phyloP scores from a whole-genome alignment of 2,113 vertebrate species.

The Tursiops truncatus region DNA sequence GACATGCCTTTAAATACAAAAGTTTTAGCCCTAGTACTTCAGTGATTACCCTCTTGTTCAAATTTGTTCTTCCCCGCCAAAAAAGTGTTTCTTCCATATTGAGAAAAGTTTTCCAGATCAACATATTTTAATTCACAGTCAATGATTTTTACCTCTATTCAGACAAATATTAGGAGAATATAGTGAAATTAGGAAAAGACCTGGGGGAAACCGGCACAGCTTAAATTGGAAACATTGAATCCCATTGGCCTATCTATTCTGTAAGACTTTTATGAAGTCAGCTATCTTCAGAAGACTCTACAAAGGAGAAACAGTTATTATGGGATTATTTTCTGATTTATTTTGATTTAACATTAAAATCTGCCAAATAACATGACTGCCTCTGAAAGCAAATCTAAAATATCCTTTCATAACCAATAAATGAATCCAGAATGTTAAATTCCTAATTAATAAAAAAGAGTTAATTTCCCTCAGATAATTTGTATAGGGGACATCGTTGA shows the following conservation, averaged over 20 bases:
- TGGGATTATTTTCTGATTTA: background rate
- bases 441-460: background rate
- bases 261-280: background rate
- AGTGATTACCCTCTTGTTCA: background rate
- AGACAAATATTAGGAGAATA: background rate
- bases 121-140: background rate
- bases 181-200: background rate
- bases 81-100: background rate
- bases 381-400: background rate
- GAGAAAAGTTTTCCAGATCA: slow-evolving; percentile 26
- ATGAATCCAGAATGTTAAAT: background rate
- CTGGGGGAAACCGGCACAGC: background rate
- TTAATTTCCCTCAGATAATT: background rate
- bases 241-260: background rate
- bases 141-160: background rate
- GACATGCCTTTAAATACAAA: background rate
- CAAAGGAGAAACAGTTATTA: background rate
- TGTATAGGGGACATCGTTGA: background rate
- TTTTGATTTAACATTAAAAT: slow-evolving; percentile 17
- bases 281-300: background rate
- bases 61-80: background rate
- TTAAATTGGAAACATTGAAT: background rate
- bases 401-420: background rate
- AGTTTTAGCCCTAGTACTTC: background rate
- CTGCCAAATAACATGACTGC: background rate